Conservation (phyloP, 1,140 invertebrate genomes). For the Zelostemma sp. region DNA sequence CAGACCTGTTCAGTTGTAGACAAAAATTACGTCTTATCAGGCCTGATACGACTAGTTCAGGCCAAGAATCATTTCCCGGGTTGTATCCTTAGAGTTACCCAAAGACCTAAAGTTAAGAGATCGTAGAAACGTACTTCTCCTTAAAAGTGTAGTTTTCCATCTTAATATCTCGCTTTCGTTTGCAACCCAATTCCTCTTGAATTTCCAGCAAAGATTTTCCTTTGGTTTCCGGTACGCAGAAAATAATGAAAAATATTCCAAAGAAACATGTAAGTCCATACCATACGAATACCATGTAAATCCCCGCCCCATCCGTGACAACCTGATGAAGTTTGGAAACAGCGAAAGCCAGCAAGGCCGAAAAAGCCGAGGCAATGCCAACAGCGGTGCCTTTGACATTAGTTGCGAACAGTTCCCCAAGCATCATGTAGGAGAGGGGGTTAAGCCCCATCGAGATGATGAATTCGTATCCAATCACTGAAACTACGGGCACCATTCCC, state of each 20-base stretch:
- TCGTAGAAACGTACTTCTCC: constrained; percentile 21
- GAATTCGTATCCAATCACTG: constrained; percentile 73
- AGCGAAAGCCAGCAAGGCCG: constrained; percentile 67
- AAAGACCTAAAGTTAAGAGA: not conserved
- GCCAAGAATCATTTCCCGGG: no score
- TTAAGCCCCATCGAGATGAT: constrained; percentile 73
- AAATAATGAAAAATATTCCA: constrained; percentile 73
- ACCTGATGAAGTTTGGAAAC: constrained; percentile 73
- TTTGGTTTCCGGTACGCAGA: constrained; percentile 81
- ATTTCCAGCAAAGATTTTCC: constrained; percentile 79
- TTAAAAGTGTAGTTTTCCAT: constrained; percentile 13
- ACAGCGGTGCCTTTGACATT: constrained; percentile 74
- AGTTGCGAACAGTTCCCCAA: constrained; percentile 75
- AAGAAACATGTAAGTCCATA: constrained; percentile 71
- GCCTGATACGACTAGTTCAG: no score
- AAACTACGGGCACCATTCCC: constrained; percentile 70
- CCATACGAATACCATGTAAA: constrained; percentile 72
- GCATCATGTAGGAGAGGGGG: constrained; percentile 74
- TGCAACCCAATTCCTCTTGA: constrained; percentile 67
- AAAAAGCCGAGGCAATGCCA: constrained; percentile 65
- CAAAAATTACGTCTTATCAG: no score
- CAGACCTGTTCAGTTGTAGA: no score
- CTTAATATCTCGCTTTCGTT: constrained; percentile 26
- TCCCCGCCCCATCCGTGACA: constrained; percentile 69
- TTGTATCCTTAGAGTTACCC: no score